Base-by-base conservation (phyloP, 2,797 vertebrate species). In the Tapera naevia region DNA sequence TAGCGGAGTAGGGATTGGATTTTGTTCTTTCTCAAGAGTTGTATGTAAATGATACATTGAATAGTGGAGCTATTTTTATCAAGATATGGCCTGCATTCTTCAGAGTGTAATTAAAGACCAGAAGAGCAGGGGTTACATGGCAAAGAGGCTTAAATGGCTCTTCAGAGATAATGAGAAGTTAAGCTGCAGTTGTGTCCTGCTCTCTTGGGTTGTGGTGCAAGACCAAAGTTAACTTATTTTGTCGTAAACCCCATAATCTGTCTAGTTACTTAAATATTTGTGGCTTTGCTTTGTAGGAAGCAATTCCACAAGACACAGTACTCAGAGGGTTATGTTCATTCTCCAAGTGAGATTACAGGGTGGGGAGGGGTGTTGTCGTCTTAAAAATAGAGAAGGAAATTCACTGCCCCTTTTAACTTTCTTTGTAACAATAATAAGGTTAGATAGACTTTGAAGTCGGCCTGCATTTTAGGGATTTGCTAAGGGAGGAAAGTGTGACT, bases 261-360 rank as follows among this genome's bases (percentile, higher is more conserved):
- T 72, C 75, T 56, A 51, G 35, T 90, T 88, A 71, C 80, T 91
- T 86, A 90, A 61, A 95, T 89, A 71, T 73, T 92, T 94, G 91
- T 89, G 93, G 90, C 81, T 94, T 95, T 54, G 54, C 76, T 92
- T 90, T 64, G 75, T 67, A 94, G n/a, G 62, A 91, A 88, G 62
- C 53, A 21, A 17, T 81, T 89, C 75, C 57, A 54, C 27, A 61
- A 73, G n/a, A 83, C 75, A 51, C 50, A 60, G 54, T 57, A 56
- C 35, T 92, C 13, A 39, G 7, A 83, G 51, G 54, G 51, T 54
- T 82, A 17, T 18, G 37, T 35, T 95, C 17, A 5, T 94, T 86
- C 50, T 91, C 70, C 45, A 51, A 83, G 67, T 2, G 7, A 86
- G 85, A 96, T 97, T 95, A 89, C 46, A 95, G 89, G 60, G 79